Evolutionary conservation across 2,888 invertebrate species (phyloP).

Genomic region (Anoncus sp.): DNA sequence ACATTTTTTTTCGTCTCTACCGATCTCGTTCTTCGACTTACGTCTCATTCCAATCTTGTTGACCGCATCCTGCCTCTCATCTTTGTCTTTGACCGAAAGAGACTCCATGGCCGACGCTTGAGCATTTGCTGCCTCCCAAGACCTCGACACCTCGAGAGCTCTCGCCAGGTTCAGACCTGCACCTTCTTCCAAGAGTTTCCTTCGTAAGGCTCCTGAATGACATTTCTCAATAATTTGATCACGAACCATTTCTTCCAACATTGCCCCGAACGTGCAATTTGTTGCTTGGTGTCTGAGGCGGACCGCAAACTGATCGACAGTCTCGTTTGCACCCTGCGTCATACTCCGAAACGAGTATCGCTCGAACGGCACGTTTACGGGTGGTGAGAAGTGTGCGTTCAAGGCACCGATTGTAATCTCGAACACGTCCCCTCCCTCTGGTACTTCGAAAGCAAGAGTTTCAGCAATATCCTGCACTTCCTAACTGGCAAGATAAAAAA

Average conservation of each 20-base stretch:
- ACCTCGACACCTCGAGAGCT: neutral
- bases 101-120: constrained; percentile 1
- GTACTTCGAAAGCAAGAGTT: neutral
- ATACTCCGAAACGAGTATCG: constrained; percentile 3
- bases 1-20: neutral
- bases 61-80: neutral
- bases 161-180: neutral
- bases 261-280: no score
- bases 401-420: neutral
- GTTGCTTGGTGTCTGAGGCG: no score
- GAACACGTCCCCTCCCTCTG: neutral
- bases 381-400: neutral
- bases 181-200: constrained; percentile 1
- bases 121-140: neutral
- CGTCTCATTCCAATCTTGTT: neutral
- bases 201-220: no score
- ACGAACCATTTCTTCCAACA: no score
- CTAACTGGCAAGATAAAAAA: neutral
- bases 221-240: no score
- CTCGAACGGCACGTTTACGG: constrained; percentile 3
- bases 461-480: constrained; percentile 6
- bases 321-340: neutral
- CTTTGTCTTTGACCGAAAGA: neutral
- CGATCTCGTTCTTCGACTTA: neutral
- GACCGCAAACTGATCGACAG: constrained; percentile 1